Base-by-base conservation (phyloP, 2,888 invertebrate genomes). In the Lithophane ornitopus region DNA sequence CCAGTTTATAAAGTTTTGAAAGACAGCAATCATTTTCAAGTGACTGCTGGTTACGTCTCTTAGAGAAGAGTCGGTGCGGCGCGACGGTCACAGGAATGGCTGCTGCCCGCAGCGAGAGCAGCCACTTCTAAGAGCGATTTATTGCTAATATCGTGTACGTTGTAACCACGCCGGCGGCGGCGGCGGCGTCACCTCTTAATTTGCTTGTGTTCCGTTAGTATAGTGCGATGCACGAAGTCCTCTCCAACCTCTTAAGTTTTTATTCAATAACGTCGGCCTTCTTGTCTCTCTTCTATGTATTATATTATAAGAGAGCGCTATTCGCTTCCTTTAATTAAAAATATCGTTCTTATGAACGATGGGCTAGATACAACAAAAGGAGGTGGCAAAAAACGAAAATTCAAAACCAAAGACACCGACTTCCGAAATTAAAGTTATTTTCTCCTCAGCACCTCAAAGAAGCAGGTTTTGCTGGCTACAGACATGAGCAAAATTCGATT, bases 201-300 rank as follows among this genome's bases (percentile, higher is more conserved):
- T 61, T 11, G 8, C 56, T 66, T 73, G 54, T 54, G 63, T 70
- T 56, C 46, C 67, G 39, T 8, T 22, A 12, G 49, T 67, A 28
- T 44, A 52, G 28, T 65, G 19, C n/a, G 22, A 11, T 70, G 19
- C 28, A 16, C 3, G 14, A 41, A 22, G 34, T 46, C 1, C n/a
- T 56, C 14, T 44, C 22, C 39, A 12, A 28, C n/a, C 28, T 46
- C 26, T 54, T 16, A 19, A 22, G 1, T 39, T 73, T 59, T 41
- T n/a, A 63, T 66, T 80, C 16, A 74, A 61, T 66, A 81, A 28
- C 7, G 12, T 22, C 12, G 9, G 19, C 9, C 6, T n/a, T 62
- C 28, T 62, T 62, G 19, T 52, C n/a, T 62, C 22, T 56, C 6
- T 63, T 46, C n/a, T n/a, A n/a, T n/a, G n/a, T n/a, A n/a, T n/a